Evolutionary conservation across 2,888 invertebrate species (phyloP).

Genomic region (Stenoptilia bipunctidactyla): DNA sequence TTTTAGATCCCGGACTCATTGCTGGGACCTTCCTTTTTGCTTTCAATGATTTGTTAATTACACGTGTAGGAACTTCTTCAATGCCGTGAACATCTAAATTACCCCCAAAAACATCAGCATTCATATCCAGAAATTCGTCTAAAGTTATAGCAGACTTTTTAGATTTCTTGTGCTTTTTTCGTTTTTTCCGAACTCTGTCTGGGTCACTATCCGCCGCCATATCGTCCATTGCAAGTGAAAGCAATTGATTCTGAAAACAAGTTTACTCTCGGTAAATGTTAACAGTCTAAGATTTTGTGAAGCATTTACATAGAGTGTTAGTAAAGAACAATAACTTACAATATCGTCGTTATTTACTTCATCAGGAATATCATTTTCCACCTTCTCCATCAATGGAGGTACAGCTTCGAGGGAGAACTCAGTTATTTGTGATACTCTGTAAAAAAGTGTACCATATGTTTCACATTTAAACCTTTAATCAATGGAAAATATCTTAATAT

Average conservation of each 20-base stretch:
- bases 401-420: slow-evolving; percentile 58
- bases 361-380: slow-evolving; percentile 29
- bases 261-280: too few relatives aligned
- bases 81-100: slow-evolving; percentile 54
- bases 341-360: background rate
- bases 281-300: too few relatives aligned
- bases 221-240: slow-evolving; percentile 45
- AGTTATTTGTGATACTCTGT: slow-evolving; percentile 8
- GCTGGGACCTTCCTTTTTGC: slow-evolving; percentile 23
- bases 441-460: background rate
- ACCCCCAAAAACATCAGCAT: slow-evolving; percentile 62
- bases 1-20: slow-evolving; percentile 20
- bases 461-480: too few relatives aligned
- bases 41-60: slow-evolving; percentile 45
- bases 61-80: slow-evolving; percentile 55
- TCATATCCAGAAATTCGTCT: slow-evolving; percentile 62
- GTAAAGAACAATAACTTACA: too few relatives aligned
- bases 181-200: slow-evolving; percentile 44
- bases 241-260: slow-evolving; percentile 43
- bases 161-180: slow-evolving; percentile 58
- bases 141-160: slow-evolving; percentile 58
- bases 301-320: too few relatives aligned
- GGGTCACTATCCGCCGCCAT: slow-evolving; percentile 14
- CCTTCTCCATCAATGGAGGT: slow-evolving; percentile 50
- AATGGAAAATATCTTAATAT: too few relatives aligned